Evolutionary conservation across 2,888 invertebrate genomes (phyloP), one percentile per base, ranked within the genome.

Genomic region (Belgica antarctica): DNA sequence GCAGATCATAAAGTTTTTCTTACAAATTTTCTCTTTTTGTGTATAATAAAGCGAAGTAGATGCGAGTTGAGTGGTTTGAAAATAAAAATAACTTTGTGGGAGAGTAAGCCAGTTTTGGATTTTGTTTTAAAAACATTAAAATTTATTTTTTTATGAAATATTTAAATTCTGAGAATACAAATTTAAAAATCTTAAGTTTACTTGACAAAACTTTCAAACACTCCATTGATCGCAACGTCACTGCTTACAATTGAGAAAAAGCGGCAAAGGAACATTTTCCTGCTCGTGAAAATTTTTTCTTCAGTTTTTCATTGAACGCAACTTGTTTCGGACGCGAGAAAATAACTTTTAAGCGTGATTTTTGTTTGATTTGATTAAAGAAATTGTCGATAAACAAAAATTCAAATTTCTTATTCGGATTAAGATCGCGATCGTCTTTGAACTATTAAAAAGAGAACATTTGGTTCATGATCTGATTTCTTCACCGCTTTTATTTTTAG

Each of bases 21-120:
- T 34, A 8, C 7, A 34, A 8, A n/a, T n/a, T n/a, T 59, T 59
- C 59, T 52, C 46, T 22, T 52, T 7, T 24, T 59, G 59, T 59
- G 19, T 59, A 59, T 59, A 59, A 59, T 59, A 59, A 59, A 59
- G 27, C 27, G 27, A 59, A 59, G 59, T 59, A 59, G 59, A 25
- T 59, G 25, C 19, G 19, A 28, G 15, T 62, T 62, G 62, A 62
- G 62, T 62, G 59, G 27, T 59, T 59, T 34, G 34, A 62, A 62
- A 62, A 62, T 15, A 62, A 8, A 62, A 34, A 17, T 15, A 5
- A 19, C 57, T 57, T 22, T 24, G 24, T 57, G 17, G 24, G 22
- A n/a, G n/a, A n/a, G n/a, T n/a, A n/a, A n/a, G n/a, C n/a, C n/a
- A n/a, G 57, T 57, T 24, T 22, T 24, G 17, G 15, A 57, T 57